Conservation (phyloP, 2,888 invertebrate species). For the Aspidiotus rigidus region DNA sequence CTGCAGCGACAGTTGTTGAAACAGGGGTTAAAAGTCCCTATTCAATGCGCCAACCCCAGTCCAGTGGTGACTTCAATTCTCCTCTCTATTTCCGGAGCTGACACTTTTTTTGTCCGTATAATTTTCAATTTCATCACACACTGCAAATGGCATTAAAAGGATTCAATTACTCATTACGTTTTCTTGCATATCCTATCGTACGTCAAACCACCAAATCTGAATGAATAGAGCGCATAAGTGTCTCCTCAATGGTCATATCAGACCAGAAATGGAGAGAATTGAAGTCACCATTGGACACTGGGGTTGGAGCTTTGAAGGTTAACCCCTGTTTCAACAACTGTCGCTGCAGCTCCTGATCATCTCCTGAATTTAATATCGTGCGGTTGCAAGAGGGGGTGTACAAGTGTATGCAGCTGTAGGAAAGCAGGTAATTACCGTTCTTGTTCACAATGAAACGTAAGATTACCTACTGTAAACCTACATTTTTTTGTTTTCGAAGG, state of each 20-base stretch:
- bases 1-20: background rate
- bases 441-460: no score
- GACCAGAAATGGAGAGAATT: no score
- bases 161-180: no score
- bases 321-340: conserved; percentile 8
- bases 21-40: conserved; percentile 13
- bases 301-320: conserved; percentile 16
- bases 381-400: background rate
- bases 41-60: conserved; percentile 16
- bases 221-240: no score
- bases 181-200: no score
- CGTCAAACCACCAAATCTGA: no score
- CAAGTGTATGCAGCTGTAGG: background rate
- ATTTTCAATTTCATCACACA: no score
- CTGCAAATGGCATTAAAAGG: no score
- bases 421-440: background rate
- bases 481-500: no score
- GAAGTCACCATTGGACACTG: conserved; percentile 2
- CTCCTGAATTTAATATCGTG: no score
- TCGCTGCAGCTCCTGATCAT: background rate
- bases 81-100: conserved; percentile 30
- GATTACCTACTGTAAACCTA: no score
- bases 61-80: background rate
- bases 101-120: conserved; percentile 20
- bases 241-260: no score